Evolutionary conservation across 2,797 vertebrate species (phyloP), one percentile per base, ranked within the genome.

Genomic region (Anabacerthia variegaticeps): DNA sequence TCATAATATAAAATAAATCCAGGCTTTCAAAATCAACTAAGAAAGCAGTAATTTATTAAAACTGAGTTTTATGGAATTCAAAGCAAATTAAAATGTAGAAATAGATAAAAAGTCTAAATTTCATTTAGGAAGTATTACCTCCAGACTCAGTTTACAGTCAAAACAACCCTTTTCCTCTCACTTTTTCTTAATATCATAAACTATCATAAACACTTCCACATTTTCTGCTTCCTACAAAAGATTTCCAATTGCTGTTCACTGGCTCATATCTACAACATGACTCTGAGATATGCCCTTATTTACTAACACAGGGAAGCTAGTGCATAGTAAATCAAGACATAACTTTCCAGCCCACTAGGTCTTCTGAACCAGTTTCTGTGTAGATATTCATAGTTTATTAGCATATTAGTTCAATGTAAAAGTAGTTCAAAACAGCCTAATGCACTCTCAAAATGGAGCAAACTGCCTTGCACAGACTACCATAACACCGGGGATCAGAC

Each of bases 11-110:
- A 72, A 68, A 32, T 65, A 89, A 51, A 23, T 67, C 34, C 20
- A 49, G 24, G 34, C 61, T 88, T 91, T 81, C 30, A 90, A 91
- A 83, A 68, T n/a, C 20, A 83, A 23, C 74, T 41, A 77, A 85
- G 54, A 41, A 92, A 51, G 10, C 13, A 83, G 22, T 22, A 56
- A 85, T 88, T 83, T 89, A 65, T 37, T 74, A 76, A 44, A 95
- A 59, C 10, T 54, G 21, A 73, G 41, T 59, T 87, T 82, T 74
- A 43, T 46, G 34, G 26, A 8, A 93, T 84, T 52, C 27, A 43
- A 4, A 37, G 24, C 12, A 87, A 71, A 41, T 39, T 71, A 51
- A 88, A 93, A 77, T 24, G 20, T 16, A 77, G 55, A 82, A 85
- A 49, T 3, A 71, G 32, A 85, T 24, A 10, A 44, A 75, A 89